Percentiles rank a stretch among this genome's conserved stretches.
Conservation (phyloP, 1,140 invertebrate genomes). For the Hylyphantes graminicola region DNA sequence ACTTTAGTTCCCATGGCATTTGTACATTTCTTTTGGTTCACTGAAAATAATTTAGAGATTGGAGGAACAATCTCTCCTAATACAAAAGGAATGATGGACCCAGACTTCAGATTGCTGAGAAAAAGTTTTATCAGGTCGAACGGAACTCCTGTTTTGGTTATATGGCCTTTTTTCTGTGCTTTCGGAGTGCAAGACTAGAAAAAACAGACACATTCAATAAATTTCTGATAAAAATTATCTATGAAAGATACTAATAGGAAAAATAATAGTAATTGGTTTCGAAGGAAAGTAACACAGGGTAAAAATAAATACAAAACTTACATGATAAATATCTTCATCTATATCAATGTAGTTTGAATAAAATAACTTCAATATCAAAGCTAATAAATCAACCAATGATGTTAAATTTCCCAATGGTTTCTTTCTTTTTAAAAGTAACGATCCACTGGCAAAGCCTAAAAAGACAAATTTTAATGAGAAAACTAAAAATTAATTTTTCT, state of each 20-base stretch:
- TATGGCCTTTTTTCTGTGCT: slow-evolving; percentile 19
- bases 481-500: too few species aligned
- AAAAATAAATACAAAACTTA: background rate
- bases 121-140: slow-evolving; percentile 25
- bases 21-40: background rate
- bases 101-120: slow-evolving; percentile 35
- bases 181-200: slow-evolving; percentile 36
- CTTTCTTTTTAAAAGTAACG: slow-evolving; percentile 14
- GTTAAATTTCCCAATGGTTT: slow-evolving; percentile 40
- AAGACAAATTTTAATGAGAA: background rate
- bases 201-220: background rate
- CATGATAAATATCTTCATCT: slow-evolving; percentile 26
- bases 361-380: background rate
- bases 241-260: background rate
- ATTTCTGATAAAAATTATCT: background rate
- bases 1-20: slow-evolving; percentile 13
- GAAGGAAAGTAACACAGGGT: too few species aligned
- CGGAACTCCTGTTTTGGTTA: slow-evolving; percentile 10
- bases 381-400: slow-evolving; percentile 21
- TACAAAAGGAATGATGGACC: background rate
- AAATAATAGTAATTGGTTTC: too few species aligned
- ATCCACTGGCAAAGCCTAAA: slow-evolving; percentile 11
- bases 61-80: slow-evolving; percentile 8
- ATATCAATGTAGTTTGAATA: slow-evolving; percentile 3
- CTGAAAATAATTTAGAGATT: slow-evolving; percentile 7